Conservation (phyloP, 2,888 invertebrate species). For the Hydroisotoma schaefferi region DNA sequence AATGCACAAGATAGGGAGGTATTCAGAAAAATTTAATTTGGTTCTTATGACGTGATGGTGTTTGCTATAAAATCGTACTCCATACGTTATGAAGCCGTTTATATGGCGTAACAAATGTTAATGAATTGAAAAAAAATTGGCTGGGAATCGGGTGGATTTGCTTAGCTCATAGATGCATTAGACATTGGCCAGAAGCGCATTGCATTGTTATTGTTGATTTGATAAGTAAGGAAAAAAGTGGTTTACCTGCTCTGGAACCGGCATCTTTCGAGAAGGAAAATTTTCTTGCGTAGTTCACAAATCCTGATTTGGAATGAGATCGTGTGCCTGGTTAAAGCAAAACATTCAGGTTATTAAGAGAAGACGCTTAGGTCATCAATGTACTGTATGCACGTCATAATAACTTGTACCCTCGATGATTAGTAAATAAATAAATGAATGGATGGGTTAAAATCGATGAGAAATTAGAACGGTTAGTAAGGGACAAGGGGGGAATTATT, state of each 20-base stretch:
- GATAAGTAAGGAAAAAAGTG: background rate
- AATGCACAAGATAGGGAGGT: no score
- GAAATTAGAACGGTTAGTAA: background rate
- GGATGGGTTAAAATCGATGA: background rate
- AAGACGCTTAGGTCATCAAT: background rate
- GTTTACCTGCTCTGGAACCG: slow-evolving; percentile 45
- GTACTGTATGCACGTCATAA: no score
- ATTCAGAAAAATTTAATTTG: no score
- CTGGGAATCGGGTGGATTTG: no score
- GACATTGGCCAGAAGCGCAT: no score
- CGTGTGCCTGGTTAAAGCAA: slow-evolving; percentile 47
- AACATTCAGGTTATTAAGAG: background rate
- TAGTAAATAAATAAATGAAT: background rate
- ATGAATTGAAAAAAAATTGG: no score
- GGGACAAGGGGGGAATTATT: background rate
- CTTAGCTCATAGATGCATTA: no score
- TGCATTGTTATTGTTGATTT: no score
- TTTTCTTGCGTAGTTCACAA: slow-evolving; percentile 44
- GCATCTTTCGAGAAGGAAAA: slow-evolving; percentile 48
- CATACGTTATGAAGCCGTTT: no score
- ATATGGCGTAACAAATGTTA: no score
- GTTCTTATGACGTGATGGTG: no score
- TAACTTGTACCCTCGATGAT: background rate
- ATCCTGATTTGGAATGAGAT: slow-evolving; percentile 48
- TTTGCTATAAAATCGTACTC: no score